These are phyloP conservation scores for Meteorus cinctellus DNA, from an alignment of 2,888 invertebrate genomes.

Conservation along the genomic window DNA sequence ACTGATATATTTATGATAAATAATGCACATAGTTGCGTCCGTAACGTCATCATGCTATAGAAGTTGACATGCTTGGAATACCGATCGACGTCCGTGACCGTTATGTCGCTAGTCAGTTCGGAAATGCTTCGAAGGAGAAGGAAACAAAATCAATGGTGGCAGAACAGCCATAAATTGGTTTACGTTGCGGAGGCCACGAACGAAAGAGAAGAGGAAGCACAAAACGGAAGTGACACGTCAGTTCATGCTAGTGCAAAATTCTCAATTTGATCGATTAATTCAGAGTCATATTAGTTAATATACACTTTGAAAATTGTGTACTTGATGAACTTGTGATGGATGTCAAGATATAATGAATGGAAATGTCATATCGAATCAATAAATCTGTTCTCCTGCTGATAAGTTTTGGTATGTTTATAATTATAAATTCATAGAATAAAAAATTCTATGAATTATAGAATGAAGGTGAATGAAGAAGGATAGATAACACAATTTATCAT, in stretches of 20 bases:
- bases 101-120: slow-evolving; percentile 36
- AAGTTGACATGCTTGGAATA: slow-evolving; percentile 43
- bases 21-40: slow-evolving; percentile 37
- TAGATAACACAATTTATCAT: too few relatives aligned
- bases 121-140: slow-evolving; percentile 12
- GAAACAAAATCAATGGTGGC: slow-evolving; percentile 7
- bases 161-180: not conserved
- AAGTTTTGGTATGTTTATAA: too few relatives aligned
- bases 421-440: too few relatives aligned
- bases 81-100: slow-evolving; percentile 43
- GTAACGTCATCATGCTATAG: slow-evolving; percentile 29
- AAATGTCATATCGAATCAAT: too few relatives aligned
- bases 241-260: not conserved
- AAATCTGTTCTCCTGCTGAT: too few relatives aligned
- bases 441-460: too few relatives aligned
- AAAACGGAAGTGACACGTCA: not conserved
- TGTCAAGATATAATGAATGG: too few relatives aligned
- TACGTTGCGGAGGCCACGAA: not conserved
- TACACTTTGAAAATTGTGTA: too few relatives aligned
- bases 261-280: not conserved
- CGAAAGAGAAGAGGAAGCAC: not conserved
- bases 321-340: too few relatives aligned
- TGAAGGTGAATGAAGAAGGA: too few relatives aligned
- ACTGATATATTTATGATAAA: not conserved
- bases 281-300: not conserved